Evolutionary conservation across 53 echinoderm and acorn worm species (phyloP), one percentile per base, ranked within the genome.

Genomic region (Holothuria scabra): DNA sequence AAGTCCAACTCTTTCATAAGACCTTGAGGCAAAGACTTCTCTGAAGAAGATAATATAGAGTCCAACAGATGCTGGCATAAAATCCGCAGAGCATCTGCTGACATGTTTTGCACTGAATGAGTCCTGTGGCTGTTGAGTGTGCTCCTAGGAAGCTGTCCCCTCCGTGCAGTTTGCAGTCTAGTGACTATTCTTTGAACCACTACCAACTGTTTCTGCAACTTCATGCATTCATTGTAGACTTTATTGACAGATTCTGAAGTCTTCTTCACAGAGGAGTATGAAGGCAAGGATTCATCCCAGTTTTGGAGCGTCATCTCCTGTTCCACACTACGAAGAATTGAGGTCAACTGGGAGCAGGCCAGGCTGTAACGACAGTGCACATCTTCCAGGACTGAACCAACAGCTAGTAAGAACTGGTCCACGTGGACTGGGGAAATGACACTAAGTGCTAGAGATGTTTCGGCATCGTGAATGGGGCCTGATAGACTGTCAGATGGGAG

Each of bases 301-400:
- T 46, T 34, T 23, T 75, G 83, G 44, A 70, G 49, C 10, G 88
- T 48, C 8, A 63, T 55, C 20, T 78, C 63, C 37, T 90, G 90
- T 60, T 81, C 90, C 33, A 80, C 70, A 80, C 59, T 61, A 35
- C 74, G 86, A 41, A 99, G 87, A 22, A 93, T 87, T 32, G 81
- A 90, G 63, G 90, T 84, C 35, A 99, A 86, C 20, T 94, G 91
- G 84, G 89, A 93, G 52, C 93, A 93, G 30, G 99, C 91, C 56
- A 95, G 84, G 60, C 91, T 92, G 81, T 93, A 93, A 41, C 99
- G 84, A 65, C 99, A 99, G 62, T 99, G 99, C 34, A 99, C 89
- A 80, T 99, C 99, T 49, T 99, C 99, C 38, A 92, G 91, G 22
- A 99, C 81, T 8, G 94, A 88, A 65, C 89, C 74, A 18, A 92